Conservation (phyloP, 2,113 vertebrate species). For the Hystrix brachyura region DNA sequence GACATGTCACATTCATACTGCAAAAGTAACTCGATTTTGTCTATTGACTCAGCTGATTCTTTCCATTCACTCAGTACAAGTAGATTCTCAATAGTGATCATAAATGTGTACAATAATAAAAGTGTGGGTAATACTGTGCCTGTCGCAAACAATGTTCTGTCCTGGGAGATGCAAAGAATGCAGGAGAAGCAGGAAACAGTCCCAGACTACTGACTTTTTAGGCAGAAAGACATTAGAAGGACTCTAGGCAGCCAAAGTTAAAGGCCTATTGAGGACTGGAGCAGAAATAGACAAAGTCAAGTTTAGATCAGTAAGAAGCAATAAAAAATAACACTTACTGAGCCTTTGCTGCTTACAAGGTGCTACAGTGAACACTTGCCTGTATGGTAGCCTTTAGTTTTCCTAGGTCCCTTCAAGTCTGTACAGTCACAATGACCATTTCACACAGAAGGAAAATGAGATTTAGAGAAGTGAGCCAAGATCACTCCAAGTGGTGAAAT, state of each 20-base stretch:
- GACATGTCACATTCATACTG: slow-evolving; percentile 29
- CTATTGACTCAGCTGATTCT: slow-evolving; percentile 13
- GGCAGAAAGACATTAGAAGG: neutral
- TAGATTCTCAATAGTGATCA: neutral
- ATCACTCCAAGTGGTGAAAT: neutral
- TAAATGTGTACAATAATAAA: neutral
- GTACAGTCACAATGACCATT: neutral
- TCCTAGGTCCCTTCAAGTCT: neutral
- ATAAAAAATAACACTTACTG: neutral
- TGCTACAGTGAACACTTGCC: neutral
- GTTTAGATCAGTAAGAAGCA: slow-evolving; percentile 34
- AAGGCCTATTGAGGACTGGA: neutral
- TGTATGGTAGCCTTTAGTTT: neutral
- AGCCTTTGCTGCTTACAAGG: neutral
- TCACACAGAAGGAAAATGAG: slow-evolving; percentile 3
- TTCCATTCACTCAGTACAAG: slow-evolving; percentile 40
- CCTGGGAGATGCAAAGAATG: neutral
- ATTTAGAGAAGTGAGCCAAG: slow-evolving; percentile 39
- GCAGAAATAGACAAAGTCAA: neutral
- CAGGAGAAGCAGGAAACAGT: neutral
- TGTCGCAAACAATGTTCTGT: neutral
- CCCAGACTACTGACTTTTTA: slow-evolving; percentile 15
- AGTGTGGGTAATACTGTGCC: neutral
- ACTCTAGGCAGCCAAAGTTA: neutral
- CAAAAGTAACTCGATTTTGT: slow-evolving; percentile 49